Evolutionary conservation across 2,888 invertebrate genomes (phyloP).

Genomic region (Phalera bucephala): DNA sequence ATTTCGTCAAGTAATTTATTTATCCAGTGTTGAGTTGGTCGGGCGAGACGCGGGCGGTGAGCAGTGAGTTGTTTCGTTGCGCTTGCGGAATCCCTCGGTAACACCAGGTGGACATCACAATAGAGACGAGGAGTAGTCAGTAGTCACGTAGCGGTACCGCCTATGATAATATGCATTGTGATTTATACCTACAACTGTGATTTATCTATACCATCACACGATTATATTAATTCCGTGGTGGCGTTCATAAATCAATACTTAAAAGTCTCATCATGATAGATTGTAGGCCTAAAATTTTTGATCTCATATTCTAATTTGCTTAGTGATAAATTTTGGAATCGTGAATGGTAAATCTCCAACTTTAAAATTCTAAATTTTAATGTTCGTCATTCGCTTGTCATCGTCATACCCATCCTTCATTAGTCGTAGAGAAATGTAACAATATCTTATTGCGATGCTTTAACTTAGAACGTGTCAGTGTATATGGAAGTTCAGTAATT

Average conservation of each 20-base stretch:
- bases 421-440: constrained; percentile 77
- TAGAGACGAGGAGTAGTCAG: constrained; percentile 50
- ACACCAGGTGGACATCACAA: constrained; percentile 38
- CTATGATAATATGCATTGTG: constrained; percentile 75
- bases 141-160: constrained; percentile 76
- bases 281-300: constrained; percentile 82
- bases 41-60: constrained; percentile 33
- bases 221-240: constrained; percentile 69
- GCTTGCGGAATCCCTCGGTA: constrained; percentile 58
- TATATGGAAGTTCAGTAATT: constrained; percentile 73
- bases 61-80: constrained; percentile 24
- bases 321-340: constrained; percentile 78
- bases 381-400: constrained; percentile 69
- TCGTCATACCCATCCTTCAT: constrained; percentile 52
- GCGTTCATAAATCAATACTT: constrained; percentile 77
- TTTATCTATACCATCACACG: constrained; percentile 76
- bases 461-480: constrained; percentile 78
- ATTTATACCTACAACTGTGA: constrained; percentile 78
- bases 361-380: constrained; percentile 77
- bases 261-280: constrained; percentile 77
- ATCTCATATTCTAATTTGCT: constrained; percentile 83
- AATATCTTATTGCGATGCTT: constrained; percentile 83
- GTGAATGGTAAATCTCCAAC: constrained; percentile 71
- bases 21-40: constrained; percentile 61
- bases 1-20: constrained; percentile 63